Conservation (phyloP, 2,888 invertebrate species). For the Ferdinandea cuprea region DNA sequence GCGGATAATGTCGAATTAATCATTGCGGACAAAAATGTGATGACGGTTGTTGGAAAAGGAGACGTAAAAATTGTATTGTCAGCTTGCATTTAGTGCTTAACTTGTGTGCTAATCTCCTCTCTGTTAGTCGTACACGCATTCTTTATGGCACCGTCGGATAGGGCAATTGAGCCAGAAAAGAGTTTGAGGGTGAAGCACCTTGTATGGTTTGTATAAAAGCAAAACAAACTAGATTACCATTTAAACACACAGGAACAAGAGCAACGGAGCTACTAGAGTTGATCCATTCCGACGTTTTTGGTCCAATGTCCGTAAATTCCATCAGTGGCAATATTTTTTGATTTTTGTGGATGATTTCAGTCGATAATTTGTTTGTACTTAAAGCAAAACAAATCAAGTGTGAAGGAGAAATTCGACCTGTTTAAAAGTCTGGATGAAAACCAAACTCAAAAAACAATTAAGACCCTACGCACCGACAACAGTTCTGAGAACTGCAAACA, state of each 20-base stretch:
- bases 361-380: slow-evolving; percentile 43
- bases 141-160: slow-evolving; percentile 25
- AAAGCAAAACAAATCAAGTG: slow-evolving; percentile 9
- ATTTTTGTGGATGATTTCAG: slow-evolving; percentile 79
- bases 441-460: slow-evolving; percentile 53
- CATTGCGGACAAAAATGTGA: slow-evolving; percentile 8
- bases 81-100: slow-evolving; percentile 13
- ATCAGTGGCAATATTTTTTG: slow-evolving; percentile 78
- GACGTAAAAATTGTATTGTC: slow-evolving; percentile 3
- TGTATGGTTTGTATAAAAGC: slow-evolving; percentile 14
- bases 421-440: slow-evolving; percentile 63
- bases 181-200: not conserved
- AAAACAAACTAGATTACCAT: slow-evolving; percentile 3
- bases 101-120: no score
- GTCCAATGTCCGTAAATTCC: slow-evolving; percentile 14
- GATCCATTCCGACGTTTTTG: slow-evolving; percentile 36
- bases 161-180: slow-evolving; percentile 3
- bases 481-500: slow-evolving; percentile 21
- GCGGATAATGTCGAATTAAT: not conserved
- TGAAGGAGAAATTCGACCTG: slow-evolving; percentile 48
- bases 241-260: slow-evolving; percentile 18
- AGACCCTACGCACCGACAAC: slow-evolving; percentile 26
- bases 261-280: slow-evolving; percentile 33
- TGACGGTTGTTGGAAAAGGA: not conserved
- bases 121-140: slow-evolving; percentile 16